Conservation (phyloP, 92 coral and sea anemone species). For the Zoanthus sansibaricus region DNA sequence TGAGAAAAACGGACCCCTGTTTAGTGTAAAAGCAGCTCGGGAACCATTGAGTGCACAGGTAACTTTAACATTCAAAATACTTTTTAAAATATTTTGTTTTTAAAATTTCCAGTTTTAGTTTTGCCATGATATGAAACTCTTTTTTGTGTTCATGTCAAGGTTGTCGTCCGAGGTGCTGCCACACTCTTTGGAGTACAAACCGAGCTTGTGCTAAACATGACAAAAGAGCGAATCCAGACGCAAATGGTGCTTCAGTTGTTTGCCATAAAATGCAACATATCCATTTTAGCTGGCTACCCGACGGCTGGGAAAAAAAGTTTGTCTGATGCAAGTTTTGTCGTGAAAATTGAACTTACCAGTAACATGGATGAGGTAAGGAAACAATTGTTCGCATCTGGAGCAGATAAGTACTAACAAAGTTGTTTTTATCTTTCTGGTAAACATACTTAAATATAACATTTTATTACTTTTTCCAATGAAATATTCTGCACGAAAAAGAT, state of each 20-base stretch:
- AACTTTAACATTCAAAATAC: background rate
- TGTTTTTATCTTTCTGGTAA: too few relatives aligned
- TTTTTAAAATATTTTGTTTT: background rate
- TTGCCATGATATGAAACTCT: background rate
- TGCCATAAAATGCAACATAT: conserved; percentile 37
- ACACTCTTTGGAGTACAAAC: conserved; percentile 37
- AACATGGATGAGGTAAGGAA: conserved; percentile 27
- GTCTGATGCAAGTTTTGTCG: conserved; percentile 32
- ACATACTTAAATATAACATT: too few relatives aligned
- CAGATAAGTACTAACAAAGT: too few relatives aligned
- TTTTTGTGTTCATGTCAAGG: background rate
- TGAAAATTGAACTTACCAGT: conserved; percentile 25
- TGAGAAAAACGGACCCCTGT: conserved; percentile 37
- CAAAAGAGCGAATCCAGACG: conserved; percentile 33
- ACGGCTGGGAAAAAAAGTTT: background rate
- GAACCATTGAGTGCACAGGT: conserved; percentile 31
- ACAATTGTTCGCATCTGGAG: background rate
- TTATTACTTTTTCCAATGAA: background rate
- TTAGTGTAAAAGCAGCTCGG: conserved; percentile 43
- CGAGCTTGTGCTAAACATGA: conserved; percentile 21
- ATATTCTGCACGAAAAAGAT: too few relatives aligned
- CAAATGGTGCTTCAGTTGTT: conserved; percentile 22
- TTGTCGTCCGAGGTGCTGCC: conserved; percentile 3
- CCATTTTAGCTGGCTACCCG: conserved; percentile 38
- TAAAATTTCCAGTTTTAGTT: background rate